phyloP scores from a whole-genome alignment of 2,113 vertebrate species.

The Genyomyrus donnyi region DNA sequence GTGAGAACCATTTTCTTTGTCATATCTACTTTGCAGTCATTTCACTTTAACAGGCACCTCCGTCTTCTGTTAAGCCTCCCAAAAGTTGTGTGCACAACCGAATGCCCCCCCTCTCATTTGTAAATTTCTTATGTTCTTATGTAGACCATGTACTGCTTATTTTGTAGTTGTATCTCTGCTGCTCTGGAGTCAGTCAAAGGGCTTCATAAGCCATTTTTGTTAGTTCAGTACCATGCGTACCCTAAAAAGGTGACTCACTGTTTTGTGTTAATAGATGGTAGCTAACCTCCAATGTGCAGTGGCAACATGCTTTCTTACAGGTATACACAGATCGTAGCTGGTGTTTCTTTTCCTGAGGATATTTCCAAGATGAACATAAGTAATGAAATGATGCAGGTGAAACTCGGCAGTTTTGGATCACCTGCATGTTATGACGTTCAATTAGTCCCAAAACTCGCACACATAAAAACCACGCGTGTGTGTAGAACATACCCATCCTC shows the following conservation, averaged over 20 bases:
- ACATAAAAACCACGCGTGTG: too few relatives aligned
- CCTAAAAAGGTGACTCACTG: constrained; percentile 16
- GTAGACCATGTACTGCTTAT: background rate
- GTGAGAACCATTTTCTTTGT: constrained; percentile 16
- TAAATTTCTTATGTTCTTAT: too few relatives aligned
- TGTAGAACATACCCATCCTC: too few relatives aligned
- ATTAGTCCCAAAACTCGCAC: too few relatives aligned
- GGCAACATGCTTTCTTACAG: constrained; percentile 21
- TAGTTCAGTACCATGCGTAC: constrained; percentile 10
- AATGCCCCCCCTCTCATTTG: too few relatives aligned
- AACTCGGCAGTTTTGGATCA: constrained; percentile 15
- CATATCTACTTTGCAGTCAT: constrained; percentile 23
- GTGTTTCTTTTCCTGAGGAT: constrained; percentile 15
- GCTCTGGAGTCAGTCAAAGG: constrained; percentile 24
- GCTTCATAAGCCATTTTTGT: constrained; percentile 31
- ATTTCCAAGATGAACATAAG: constrained; percentile 16
- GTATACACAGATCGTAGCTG: constrained; percentile 24
- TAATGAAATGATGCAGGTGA: constrained; percentile 19
- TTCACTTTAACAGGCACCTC: constrained; percentile 26
- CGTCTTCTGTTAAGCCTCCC: constrained; percentile 11
- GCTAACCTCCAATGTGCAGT: constrained; percentile 23
- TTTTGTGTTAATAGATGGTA: constrained; percentile 19
- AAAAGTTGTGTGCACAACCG: background rate
- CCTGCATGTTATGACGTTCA: background rate
- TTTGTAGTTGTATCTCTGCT: background rate